A percentile compares a stretch with the other conserved stretches of the same genome.
Conservation (phyloP, 2,113 vertebrate species). For the Galeopterus variegatus region DNA sequence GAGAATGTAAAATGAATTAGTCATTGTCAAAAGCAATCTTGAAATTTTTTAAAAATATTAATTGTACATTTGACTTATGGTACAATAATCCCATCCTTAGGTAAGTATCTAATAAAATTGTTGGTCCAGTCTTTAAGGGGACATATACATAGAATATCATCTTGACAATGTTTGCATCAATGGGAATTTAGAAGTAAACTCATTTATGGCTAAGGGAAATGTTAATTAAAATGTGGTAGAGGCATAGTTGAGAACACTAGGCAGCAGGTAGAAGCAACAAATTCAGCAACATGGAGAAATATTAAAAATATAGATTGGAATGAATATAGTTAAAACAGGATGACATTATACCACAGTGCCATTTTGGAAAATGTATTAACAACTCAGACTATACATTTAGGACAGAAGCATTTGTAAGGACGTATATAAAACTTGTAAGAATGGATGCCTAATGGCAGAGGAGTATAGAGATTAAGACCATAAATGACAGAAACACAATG, state of each 20-base stretch:
- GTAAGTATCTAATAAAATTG: not conserved
- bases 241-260: not conserved
- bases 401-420: not conserved
- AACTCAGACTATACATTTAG: not conserved
- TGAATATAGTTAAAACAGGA: not conserved
- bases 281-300: not conserved
- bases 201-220: not conserved
- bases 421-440: not conserved
- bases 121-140: not conserved
- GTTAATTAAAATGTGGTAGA: not conserved
- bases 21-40: not conserved
- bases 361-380: not conserved
- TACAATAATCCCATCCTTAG: not conserved
- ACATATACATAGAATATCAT: not conserved
- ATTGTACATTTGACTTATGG: not conserved
- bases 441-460: not conserved
- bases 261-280: not conserved
- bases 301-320: conserved; percentile 26
- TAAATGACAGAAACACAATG: not conserved
- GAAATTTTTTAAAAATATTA: not conserved
- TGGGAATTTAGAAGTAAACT: not conserved
- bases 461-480: not conserved
- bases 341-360: not conserved
- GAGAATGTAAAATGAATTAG: not conserved
- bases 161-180: too few relatives aligned